Base-by-base conservation (phyloP, 2,888 invertebrate genomes). In the Ceriagrion tenellum region DNA sequence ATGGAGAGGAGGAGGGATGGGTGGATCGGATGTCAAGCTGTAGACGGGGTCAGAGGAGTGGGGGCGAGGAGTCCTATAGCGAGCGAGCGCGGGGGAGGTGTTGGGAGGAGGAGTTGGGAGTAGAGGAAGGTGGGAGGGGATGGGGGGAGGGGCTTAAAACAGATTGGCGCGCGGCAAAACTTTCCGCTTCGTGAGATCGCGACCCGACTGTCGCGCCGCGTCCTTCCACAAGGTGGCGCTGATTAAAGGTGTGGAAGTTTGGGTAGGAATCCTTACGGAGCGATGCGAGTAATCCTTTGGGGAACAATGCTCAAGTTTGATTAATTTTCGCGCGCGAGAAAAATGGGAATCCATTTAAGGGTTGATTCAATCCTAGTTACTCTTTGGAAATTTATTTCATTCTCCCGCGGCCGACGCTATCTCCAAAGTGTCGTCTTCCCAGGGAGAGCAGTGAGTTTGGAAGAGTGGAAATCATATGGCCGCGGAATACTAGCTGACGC, bases 101-200 rank as follows among this genome's bases (percentile, higher is more conserved):
- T 47, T 6, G 1, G 30, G 90, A 59, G 18, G 88, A 8, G 0
- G 23, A 10, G 26, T 88, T 16, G 40, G 59, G 55, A n/a, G n/a
- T n/a, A n/a, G 12, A 8, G 0, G 63, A 59, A 30, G 47, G 55
- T 47, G 63, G 40, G n/a, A n/a, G 23, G 91, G n/a, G 56, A 40
- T 59, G 16, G 30, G 69, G 35, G 20, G 59, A n/a, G 20, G 93
- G 30, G 63, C 63, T 81, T 81, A 81, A 81, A 81, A 26, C 81
- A 81, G 81, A 81, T 81, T 81, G 81, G 35, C 81, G 81, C 35
- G 81, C 30, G 81, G 81, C 81, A 81, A 81, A 59, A 81, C 81
- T 81, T 81, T 81, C 81, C 18, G 81, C 81, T 35, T n/a, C 35
- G 81, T 8, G 81, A 81, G 81, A 81, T 81, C 81, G 35, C 81